Evolutionary conservation across 2,888 invertebrate species (phyloP), one percentile per base, ranked within the genome.

Genomic region (Callimorpha dominula): DNA sequence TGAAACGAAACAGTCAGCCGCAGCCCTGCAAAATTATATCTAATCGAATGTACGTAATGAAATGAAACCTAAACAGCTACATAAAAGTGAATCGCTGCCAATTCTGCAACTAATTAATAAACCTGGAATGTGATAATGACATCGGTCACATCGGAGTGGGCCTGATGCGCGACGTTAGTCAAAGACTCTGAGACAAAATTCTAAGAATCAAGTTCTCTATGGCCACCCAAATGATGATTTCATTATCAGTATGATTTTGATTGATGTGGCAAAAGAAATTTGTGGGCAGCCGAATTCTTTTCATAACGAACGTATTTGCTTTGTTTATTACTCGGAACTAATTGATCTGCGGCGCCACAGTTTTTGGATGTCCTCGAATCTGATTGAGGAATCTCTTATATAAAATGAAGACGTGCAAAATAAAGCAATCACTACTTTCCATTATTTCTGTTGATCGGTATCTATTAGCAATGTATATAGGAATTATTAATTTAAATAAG

Each of bases 161-260:
- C 72, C 80, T 4, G 75, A 72, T 72, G 72, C 76, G 73, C 77
- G 78, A 73, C 72, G 74, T 77, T 75, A 66, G 70, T 63, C 77
- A 82, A 87, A 85, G 81, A 77, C 77, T 78, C 81, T 78, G 88
- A 88, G 89, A 90, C 91, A 79, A 81, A 89, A 84, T 95, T 95
- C 95, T 92, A 78, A 83, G 95, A 95, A 95, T 77, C 85, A 86
- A 86, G 88, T 90, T 91, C 91, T 94, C 94, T 94, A 95, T 93
- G 95, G 94, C 95, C 95, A 95, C 95, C 95, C 95, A 95, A 94
- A 95, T 95, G 95, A 95, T 95, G 95, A 94, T 95, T 95, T 95
- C 94, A 95, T 95, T 95, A 95, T 95, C 94, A 90, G 94, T 95
- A 95, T 95, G 95, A 95, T 95, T 95, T 95, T 95, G 95, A 95